Evolutionary conservation across 53 echinoderm and acorn worm species (phyloP).

Genomic region (Holothuria scabra): DNA sequence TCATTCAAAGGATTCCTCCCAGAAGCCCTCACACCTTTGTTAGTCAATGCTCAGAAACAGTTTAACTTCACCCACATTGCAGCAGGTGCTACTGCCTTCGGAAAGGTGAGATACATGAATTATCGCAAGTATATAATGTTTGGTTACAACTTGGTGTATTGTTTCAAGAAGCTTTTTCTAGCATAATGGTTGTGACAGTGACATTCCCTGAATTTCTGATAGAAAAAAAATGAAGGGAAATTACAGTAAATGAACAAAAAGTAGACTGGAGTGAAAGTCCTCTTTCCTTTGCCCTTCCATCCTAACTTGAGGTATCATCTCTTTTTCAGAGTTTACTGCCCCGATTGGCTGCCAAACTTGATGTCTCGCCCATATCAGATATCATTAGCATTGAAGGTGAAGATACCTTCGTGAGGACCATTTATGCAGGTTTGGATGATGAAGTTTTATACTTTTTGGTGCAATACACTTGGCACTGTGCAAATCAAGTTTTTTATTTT

Average conservation of each 20-base stretch:
- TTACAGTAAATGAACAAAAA: no score
- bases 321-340: conserved; percentile 74
- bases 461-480: no score
- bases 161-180: no score
- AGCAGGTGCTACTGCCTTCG: conserved; percentile 93
- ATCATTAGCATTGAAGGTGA: conserved; percentile 84
- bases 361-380: conserved; percentile 95
- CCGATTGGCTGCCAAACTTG: conserved; percentile 92
- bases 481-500: no score
- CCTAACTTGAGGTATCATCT: background rate
- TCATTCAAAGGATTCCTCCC: conserved; percentile 94
- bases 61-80: conserved; percentile 97
- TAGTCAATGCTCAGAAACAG: conserved; percentile 86
- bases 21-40: conserved; percentile 89
- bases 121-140: background rate
- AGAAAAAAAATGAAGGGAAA: no score
- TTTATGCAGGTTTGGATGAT: conserved; percentile 81
- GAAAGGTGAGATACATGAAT: conserved; percentile 59
- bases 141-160: no score
- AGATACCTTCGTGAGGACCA: conserved; percentile 98
- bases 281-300: no score
- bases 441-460: background rate
- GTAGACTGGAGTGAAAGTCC: no score
- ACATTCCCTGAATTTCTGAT: no score
- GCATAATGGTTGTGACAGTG: no score